Conservation (phyloP, 2,113 vertebrate genomes). For the Axis porcinus region DNA sequence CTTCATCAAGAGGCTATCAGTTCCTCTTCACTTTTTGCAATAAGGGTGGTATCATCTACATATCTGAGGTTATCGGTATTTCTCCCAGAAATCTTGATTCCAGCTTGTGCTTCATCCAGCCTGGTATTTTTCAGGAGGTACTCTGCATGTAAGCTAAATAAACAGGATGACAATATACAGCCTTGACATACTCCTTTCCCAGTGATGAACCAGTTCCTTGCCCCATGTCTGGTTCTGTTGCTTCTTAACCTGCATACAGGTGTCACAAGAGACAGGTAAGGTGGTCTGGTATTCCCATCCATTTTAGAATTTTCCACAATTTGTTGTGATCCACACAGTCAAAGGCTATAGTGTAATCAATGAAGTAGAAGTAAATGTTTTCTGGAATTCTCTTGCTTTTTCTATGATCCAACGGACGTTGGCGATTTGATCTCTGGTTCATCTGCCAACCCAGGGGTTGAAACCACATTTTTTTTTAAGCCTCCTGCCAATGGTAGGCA, state of each 20-base stretch:
- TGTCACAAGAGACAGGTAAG: not conserved
- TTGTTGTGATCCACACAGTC: not conserved
- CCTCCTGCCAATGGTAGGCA: not conserved
- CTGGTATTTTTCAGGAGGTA: not conserved
- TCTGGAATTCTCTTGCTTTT: not conserved
- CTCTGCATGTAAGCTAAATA: not conserved
- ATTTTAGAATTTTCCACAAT: not conserved
- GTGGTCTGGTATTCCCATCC: not conserved
- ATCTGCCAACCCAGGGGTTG: not conserved
- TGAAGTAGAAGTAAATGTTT: not conserved
- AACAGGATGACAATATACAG: not conserved
- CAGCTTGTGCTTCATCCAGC: not conserved
- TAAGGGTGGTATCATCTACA: not conserved
- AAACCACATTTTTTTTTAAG: not conserved
- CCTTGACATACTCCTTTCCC: not conserved
- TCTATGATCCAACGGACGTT: not conserved
- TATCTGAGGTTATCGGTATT: not conserved
- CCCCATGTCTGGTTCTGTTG: not conserved
- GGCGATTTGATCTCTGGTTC: not conserved
- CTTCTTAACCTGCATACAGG: not conserved
- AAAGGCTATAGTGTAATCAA: not conserved
- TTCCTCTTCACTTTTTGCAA: not conserved
- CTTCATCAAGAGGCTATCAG: not conserved
- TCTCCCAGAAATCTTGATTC: not conserved
- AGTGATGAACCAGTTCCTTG: not conserved